Conservation (phyloP, 2,888 invertebrate genomes). For the Drosophila diplacantha region DNA sequence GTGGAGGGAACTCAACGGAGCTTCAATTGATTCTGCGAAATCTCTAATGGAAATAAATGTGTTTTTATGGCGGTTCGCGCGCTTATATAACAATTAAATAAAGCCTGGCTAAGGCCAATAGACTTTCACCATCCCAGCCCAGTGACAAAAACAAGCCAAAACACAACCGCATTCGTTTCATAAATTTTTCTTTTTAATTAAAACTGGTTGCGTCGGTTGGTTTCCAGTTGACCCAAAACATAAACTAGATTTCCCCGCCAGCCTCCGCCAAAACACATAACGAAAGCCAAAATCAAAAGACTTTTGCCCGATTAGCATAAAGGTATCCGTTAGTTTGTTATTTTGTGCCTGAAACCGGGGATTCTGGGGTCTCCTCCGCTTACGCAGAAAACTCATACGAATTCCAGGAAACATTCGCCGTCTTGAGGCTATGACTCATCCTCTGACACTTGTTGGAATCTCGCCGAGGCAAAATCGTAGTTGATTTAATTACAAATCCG, state of each 20-base stretch:
- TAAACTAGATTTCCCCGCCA: constrained; percentile 65
- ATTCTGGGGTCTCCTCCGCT: constrained; percentile 26
- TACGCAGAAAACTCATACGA: constrained; percentile 63
- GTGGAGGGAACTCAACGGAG: constrained; percentile 2
- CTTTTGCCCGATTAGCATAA: constrained; percentile 47
- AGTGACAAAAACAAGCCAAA: constrained; percentile 22
- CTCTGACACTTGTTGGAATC: constrained; percentile 27
- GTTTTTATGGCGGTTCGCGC: constrained; percentile 8
- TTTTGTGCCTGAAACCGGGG: not conserved
- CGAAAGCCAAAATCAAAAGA: constrained; percentile 22
- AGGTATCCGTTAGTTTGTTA: constrained; percentile 49
- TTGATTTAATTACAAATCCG: constrained; percentile 46
- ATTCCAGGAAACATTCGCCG: constrained; percentile 56
- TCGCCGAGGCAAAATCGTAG: constrained; percentile 22
- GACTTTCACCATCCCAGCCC: constrained; percentile 56
- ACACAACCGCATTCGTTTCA: constrained; percentile 41
- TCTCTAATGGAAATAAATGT: constrained; percentile 29
- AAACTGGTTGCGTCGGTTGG: constrained; percentile 55
- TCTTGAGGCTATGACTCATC: constrained; percentile 46
- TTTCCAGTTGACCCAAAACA: constrained; percentile 60
- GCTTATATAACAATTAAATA: constrained; percentile 54
- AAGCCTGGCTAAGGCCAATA: constrained; percentile 33
- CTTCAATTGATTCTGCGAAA: constrained; percentile 42
- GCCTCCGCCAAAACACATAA: constrained; percentile 17
- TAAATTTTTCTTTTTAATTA: constrained; percentile 58